phyloP scores from a whole-genome alignment of 2,797 vertebrate genomes.

The Clarias laeviceps region DNA sequence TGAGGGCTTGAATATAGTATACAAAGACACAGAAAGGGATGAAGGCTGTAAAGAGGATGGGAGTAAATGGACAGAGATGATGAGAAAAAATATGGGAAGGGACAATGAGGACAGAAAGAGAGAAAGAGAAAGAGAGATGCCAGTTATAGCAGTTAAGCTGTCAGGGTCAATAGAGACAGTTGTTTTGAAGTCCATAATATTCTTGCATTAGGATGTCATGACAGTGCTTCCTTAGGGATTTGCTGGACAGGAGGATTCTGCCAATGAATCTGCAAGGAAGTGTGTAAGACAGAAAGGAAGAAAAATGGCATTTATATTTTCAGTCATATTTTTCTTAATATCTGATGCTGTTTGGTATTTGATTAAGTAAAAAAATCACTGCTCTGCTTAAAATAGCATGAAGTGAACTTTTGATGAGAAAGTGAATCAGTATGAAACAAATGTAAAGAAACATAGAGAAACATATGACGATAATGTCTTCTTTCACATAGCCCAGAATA shows the following conservation, averaged over 20 bases:
- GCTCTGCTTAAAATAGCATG: not conserved
- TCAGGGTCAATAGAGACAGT: not conserved
- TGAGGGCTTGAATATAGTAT: not conserved
- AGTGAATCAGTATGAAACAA: not conserved
- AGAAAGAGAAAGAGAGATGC: not conserved
- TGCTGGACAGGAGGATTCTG: not conserved
- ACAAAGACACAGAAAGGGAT: not conserved
- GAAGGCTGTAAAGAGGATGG: not conserved
- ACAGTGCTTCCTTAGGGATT: not conserved
- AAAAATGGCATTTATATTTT: not conserved
- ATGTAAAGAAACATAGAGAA: not conserved
- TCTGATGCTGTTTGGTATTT: not conserved
- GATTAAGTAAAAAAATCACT: not conserved
- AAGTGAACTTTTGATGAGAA: not conserved
- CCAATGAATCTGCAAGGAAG: not conserved
- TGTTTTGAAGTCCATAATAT: not conserved
- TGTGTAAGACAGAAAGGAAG: not conserved
- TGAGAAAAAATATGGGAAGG: not conserved
- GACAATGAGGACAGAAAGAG: not conserved
- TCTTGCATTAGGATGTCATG: not conserved
- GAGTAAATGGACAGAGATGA: not conserved
- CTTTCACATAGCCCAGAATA: not conserved
- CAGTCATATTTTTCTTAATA: not conserved
- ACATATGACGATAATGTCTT: not conserved
- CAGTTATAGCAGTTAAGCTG: not conserved